phyloP scores from a whole-genome alignment of 2,888 invertebrate genomes.

The Drosophila trichaetosa region DNA sequence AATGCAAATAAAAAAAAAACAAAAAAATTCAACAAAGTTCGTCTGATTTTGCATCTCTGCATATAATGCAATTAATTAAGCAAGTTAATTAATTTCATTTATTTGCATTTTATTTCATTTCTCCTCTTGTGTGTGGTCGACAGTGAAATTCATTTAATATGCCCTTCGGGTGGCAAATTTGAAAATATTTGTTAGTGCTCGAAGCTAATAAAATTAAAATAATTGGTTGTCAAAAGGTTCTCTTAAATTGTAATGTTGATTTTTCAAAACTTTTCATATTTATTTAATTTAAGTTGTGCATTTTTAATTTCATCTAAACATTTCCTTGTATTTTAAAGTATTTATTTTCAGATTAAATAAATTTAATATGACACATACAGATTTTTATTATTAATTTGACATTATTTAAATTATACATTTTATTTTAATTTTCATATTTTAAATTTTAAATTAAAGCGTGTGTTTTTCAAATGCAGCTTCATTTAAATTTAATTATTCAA shows the following conservation, averaged over 20 bases:
- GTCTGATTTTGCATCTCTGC: slow-evolving; percentile 41
- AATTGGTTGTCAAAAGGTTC: not conserved
- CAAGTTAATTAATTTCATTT: slow-evolving; percentile 67
- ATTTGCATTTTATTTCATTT: slow-evolving; percentile 41
- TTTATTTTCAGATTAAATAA: not conserved
- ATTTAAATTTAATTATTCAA: no score
- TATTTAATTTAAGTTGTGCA: not conserved
- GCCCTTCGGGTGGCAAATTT: not conserved
- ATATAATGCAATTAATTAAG: slow-evolving; percentile 60
- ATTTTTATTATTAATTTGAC: not conserved
- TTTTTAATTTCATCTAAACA: not conserved
- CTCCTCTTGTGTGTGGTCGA: slow-evolving; percentile 14
- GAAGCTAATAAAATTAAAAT: not conserved
- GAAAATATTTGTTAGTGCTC: not conserved
- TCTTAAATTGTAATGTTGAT: not conserved
- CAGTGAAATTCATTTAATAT: slow-evolving; percentile 26
- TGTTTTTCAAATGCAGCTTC: no score
- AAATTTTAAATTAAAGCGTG: not conserved
- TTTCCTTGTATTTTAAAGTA: not conserved
- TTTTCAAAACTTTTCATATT: not conserved
- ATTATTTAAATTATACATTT: not conserved
- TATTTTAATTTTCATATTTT: not conserved
- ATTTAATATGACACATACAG: not conserved
- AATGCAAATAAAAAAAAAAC: slow-evolving; percentile 50
- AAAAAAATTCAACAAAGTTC: slow-evolving; percentile 51